These are phyloP conservation scores for Arion vulgaris DNA, from an alignment of 1,140 invertebrate genomes.

Conservation along the genomic window DNA sequence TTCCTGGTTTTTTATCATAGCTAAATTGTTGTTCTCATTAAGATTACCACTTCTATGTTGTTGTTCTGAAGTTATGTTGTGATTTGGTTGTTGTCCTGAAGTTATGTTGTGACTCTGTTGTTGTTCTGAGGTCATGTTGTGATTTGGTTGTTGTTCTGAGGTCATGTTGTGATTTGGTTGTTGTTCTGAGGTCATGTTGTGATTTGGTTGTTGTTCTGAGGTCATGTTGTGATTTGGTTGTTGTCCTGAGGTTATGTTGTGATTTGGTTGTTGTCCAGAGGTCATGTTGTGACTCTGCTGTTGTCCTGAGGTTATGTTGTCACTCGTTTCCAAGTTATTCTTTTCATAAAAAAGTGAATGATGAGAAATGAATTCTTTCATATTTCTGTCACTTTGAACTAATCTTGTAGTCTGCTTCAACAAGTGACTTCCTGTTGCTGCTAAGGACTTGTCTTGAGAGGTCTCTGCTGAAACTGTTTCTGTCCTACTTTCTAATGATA, in stretches of 20 bases:
- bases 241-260: background rate
- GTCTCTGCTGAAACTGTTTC: background rate
- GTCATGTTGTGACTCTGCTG: background rate
- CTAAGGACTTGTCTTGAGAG: background rate
- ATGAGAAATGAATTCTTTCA: background rate
- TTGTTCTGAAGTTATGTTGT: background rate
- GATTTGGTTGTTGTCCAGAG: background rate
- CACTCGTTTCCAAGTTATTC: background rate
- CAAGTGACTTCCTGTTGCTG: background rate
- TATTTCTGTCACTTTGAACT: background rate
- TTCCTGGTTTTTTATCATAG: background rate
- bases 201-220: background rate
- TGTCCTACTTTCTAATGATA: background rate
- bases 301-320: background rate
- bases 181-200: background rate
- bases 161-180: background rate
- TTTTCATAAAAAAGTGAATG: background rate
- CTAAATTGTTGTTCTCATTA: background rate
- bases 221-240: background rate
- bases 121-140: background rate
- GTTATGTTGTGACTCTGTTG: background rate
- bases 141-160: background rate
- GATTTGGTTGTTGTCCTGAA: background rate
- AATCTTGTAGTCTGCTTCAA: no score
- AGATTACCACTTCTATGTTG: background rate